A percentile compares a stretch with the other conserved stretches of the same genome.
phyloP scores from a whole-genome alignment of 2,888 invertebrate genomes.

The Apodemia hepburni region DNA sequence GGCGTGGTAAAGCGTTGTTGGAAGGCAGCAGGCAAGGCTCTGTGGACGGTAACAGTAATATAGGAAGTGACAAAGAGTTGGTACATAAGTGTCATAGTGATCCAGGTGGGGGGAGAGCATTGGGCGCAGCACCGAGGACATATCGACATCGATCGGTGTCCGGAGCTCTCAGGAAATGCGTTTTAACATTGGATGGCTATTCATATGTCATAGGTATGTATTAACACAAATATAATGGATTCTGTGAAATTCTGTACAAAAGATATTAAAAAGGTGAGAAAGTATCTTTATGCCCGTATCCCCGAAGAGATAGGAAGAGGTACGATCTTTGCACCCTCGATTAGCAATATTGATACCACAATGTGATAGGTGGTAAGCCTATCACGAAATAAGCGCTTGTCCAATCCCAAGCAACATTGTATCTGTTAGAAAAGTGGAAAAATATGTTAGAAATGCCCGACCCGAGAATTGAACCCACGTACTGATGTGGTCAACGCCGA shows the following conservation, averaged over 20 bases:
- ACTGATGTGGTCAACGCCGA: too few relatives aligned
- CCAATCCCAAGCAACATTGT: too few relatives aligned
- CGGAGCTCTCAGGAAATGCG: slow-evolving; percentile 86
- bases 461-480: too few relatives aligned
- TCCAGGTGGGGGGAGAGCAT: slow-evolving; percentile 78
- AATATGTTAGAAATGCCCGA: too few relatives aligned
- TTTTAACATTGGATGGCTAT: slow-evolving; percentile 91
- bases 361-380: too few relatives aligned
- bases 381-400: too few relatives aligned
- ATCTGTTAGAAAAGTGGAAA: too few relatives aligned
- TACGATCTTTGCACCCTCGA: too few relatives aligned
- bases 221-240: neutral
- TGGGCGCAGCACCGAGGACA: slow-evolving; percentile 58
- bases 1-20: slow-evolving; percentile 68
- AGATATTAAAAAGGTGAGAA: too few relatives aligned
- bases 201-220: slow-evolving; percentile 93
- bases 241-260: neutral
- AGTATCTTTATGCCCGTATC: too few relatives aligned
- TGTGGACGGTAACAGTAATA: slow-evolving; percentile 60
- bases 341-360: too few relatives aligned
- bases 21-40: slow-evolving; percentile 73
- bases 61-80: slow-evolving; percentile 78
- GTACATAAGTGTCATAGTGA: slow-evolving; percentile 85
- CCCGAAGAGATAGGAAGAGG: too few relatives aligned
- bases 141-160: slow-evolving; percentile 70